Evolutionary conservation across 2,797 vertebrate species (phyloP), one percentile per base, ranked within the genome.

Genomic region (Coendou prehensilis): DNA sequence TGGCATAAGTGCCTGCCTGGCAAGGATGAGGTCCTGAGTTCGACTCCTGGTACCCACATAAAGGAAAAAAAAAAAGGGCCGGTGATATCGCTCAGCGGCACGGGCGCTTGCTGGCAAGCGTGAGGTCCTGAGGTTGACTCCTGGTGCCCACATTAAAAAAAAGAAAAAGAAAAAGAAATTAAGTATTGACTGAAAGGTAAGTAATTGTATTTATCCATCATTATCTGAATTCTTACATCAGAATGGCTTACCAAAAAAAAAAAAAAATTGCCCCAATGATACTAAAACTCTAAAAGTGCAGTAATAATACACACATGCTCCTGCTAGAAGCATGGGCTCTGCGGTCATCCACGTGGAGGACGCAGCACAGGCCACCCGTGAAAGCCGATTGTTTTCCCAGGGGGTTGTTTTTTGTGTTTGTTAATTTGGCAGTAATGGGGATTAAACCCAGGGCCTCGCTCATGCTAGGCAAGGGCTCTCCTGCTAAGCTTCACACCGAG

Each of bases 101-200:
- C 37, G 37, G 37, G 37, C 37, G 37, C 37, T 41, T 41, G 37
- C 37, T 41, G 37, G 37, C 37, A 41, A 41, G 37, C 37, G 37
- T 41, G 37, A 41, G 37, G 37, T 41, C 37, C 37, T 41, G 37
- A 41, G 37, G 37, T 41, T 41, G 37, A 41, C 37, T 41, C 37
- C 37, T 2, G 2, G 37, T 41, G 37, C 37, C 37, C 37, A 41
- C 37, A 41, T 41, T 41, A 41, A 41, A 41, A 41, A 41, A 41
- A 41, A 41, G 2, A 41, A 41, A 41, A 41, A 41, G 2, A 41
- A 41, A 41, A 94, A 93, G 85, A 94, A 93, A 93, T 92, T 94
- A 89, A 96, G 86, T 96, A 96, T 93, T 87, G 96, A 96, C 84
- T 67, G 73, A 88, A 97, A 95, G 63, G 30, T 93, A 90, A 88